Base-by-base conservation (phyloP, 2,888 invertebrate genomes). In the Julus scandinavius region DNA sequence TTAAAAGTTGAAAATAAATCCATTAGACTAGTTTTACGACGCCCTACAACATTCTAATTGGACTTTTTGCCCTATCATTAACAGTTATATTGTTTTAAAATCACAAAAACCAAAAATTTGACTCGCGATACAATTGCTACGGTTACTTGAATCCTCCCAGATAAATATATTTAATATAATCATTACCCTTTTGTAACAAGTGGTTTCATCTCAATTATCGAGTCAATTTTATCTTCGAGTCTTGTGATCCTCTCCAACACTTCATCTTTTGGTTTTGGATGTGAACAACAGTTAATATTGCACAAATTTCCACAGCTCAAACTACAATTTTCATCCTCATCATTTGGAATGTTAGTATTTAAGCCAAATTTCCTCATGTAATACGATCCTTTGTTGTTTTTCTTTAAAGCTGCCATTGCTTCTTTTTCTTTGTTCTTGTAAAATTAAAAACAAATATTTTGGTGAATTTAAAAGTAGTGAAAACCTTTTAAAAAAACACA, bases 401-500 rank as follows among this genome's bases (percentile, higher is more conserved):
- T 85, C n/a, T 49, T 85, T n/a, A 49, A 9, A 85, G 49, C n/a
- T 85, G 45, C 85, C 41, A 50, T 29, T 91, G 96, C 95, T 91
- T 97, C 97, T 1, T 80, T 80, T 40, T 80, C 80, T 40, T 80
- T 80, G 80, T 80, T 95, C 95, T 87, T 95, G 92, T 96, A 13
- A 45, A 17, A 15, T 13, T 1, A 58, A 87, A 41, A 58, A 45
- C 29, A 29, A 29, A 85, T n/a, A 38, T 85, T 29, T 7, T 85
- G 38, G n/a, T 1, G 5, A 45, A 45, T 45, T 45, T 45, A 7
- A 45, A 45, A 45, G 5, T 45, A 7, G 0, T 45, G 5, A 29
- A 29, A 29, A 29, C 29, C 29, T 29, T 29, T 29, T 1, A 29
- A 29, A 29, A 29, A 29, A 45, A 45, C 0, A 45, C 1, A 45